Evolutionary conservation across 2,888 invertebrate genomes (phyloP), one percentile per base, ranked within the genome.

Genomic region (Eupithecia subumbrata): DNA sequence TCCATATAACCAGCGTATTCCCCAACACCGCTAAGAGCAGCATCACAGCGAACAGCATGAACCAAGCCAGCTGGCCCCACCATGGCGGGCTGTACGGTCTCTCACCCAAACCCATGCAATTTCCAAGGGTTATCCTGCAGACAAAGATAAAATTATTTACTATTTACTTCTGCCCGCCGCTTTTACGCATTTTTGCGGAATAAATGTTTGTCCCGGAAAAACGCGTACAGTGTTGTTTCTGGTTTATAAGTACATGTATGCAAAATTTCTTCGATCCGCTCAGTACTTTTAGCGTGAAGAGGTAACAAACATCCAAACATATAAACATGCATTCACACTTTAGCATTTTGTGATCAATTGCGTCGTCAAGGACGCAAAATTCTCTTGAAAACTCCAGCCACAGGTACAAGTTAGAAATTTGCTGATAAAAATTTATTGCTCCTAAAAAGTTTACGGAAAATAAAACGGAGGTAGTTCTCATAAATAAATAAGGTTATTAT

Each of bases 1-100:
- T 98, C 98, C 98, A 98, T 86, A 98, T 97, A 74, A 98, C 98
- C 73, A 98, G 96, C 40, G 97, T 95, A 87, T 99, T 99, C 22
- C 98, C 98, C 7, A 97, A 95, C 43, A 97, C 96, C 0, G 98
- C 97, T 14, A 97, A 95, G 22, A 97, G 89, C 71, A 98, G 95
- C 96, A 98, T 98, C 68, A 96, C 85, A 0, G 96, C 96, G 83
- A 98, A 98, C 18, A 97, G 91, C 34, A 96, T 89, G 75, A 97
- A 96, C 97, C 98, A 98, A 34, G 96, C 95, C 7, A 97, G 92
- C 81, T 95, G 95, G 87, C 93, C 96, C 95, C 96, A 96, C 95
- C 96, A 97, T 88, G 95, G 96, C 80, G 92, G 92, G 66, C 95
- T 96, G 85, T 96, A 96, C 0, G 96, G 96, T 40, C 94, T 85